phyloP scores from a whole-genome alignment of 1,140 invertebrate genomes.

The Habropoda laboriosa region DNA sequence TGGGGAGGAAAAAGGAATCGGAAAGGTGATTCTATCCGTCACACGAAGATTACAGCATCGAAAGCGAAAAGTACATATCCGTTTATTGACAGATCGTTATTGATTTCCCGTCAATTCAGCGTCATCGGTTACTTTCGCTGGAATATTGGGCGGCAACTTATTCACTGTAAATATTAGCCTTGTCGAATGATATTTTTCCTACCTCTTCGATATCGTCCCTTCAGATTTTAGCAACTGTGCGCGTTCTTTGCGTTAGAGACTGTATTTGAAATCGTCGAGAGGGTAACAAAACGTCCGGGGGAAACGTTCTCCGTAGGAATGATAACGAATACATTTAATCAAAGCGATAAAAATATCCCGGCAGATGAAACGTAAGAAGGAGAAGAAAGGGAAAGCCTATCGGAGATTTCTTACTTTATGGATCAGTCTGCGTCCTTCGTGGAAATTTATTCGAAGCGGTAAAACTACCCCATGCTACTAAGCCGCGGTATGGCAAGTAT shows the following conservation, averaged over 20 bases:
- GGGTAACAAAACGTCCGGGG: not conserved
- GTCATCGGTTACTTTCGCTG: slow-evolving; percentile 41
- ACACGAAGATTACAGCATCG: slow-evolving; percentile 37
- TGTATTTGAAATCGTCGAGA: not conserved
- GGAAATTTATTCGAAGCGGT: slow-evolving; percentile 64
- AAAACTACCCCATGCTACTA: slow-evolving; percentile 55
- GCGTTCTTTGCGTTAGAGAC: not conserved
- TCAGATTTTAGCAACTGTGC: too few relatives aligned
- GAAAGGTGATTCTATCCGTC: slow-evolving; percentile 28
- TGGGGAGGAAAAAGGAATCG: not conserved
- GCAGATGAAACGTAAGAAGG: slow-evolving; percentile 18
- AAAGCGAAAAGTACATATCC: slow-evolving; percentile 44
- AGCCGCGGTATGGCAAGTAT: slow-evolving; percentile 60
- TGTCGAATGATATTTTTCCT: not conserved
- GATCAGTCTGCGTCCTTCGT: slow-evolving; percentile 53
- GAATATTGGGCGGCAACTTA: slow-evolving; percentile 1
- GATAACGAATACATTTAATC: slow-evolving; percentile 34
- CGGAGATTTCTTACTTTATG: slow-evolving; percentile 65
- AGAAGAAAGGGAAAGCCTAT: slow-evolving; percentile 62
- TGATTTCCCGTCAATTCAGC: slow-evolving; percentile 57
- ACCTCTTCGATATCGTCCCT: not conserved
- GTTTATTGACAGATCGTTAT: slow-evolving; percentile 60
- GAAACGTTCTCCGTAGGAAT: not conserved
- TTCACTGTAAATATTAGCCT: not conserved
- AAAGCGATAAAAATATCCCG: slow-evolving; percentile 46